phyloP scores from a whole-genome alignment of 2,888 invertebrate species.

The Aspidiotus destructor region DNA sequence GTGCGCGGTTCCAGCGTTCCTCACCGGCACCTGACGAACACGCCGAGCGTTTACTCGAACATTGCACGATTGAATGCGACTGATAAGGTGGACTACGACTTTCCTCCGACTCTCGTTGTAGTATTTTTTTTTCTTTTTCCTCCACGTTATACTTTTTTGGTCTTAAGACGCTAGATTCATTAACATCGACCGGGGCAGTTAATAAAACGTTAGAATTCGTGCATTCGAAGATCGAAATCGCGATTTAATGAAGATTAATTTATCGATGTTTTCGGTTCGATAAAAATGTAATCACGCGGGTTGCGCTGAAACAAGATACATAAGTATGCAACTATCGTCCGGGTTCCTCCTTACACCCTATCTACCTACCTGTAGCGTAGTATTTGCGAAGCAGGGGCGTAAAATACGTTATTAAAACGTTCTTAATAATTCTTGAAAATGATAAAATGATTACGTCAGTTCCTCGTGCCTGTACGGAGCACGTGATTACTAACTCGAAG shows the following conservation, averaged over 20 bases:
- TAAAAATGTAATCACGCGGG: neutral
- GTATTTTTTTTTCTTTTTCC: too few relatives aligned
- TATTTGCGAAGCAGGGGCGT: too few relatives aligned
- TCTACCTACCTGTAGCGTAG: too few relatives aligned
- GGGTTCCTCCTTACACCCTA: too few relatives aligned
- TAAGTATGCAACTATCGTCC: too few relatives aligned
- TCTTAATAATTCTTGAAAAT: too few relatives aligned
- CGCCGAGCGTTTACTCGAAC: slow-evolving; percentile 11
- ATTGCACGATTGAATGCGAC: slow-evolving; percentile 28
- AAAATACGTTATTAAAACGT: too few relatives aligned
- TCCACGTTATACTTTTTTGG: slow-evolving; percentile 27
- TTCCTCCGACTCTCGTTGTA: too few relatives aligned
- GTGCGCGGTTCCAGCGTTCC: slow-evolving; percentile 19
- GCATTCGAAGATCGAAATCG: slow-evolving; percentile 14
- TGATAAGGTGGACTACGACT: slow-evolving; percentile 9
- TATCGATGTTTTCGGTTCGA: slow-evolving; percentile 4
- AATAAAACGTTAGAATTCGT: slow-evolving; percentile 29
- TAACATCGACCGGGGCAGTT: slow-evolving; percentile 20
- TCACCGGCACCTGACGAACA: slow-evolving; percentile 24
- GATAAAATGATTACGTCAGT: too few relatives aligned
- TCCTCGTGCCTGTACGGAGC: too few relatives aligned
- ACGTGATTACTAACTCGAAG: too few relatives aligned
- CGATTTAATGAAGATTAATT: slow-evolving; percentile 20
- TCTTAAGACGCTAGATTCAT: slow-evolving; percentile 29
- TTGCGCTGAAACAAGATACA: too few relatives aligned